phyloP scores from a whole-genome alignment of 1,140 invertebrate genomes.

The Camponotus pennsylvanicus region DNA sequence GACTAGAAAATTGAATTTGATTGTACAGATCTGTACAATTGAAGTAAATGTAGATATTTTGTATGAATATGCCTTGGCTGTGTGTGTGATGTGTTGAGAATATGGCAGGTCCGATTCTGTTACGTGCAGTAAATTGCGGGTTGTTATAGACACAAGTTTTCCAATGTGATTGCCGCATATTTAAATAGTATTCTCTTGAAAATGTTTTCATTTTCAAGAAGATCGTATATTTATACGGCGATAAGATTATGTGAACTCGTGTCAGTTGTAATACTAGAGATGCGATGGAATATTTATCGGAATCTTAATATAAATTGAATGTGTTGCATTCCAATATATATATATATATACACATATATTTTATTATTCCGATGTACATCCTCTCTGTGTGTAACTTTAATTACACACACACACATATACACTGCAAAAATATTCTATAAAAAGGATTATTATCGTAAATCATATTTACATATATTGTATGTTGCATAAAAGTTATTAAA shows the following conservation, averaged over 20 bases:
- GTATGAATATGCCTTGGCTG: constrained; percentile 60
- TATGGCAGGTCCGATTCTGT: constrained; percentile 50
- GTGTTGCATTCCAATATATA: constrained; percentile 82
- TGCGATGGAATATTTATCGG: constrained; percentile 74
- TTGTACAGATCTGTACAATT: constrained; percentile 25
- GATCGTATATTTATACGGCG: constrained; percentile 49
- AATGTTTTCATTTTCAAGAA: constrained; percentile 47
- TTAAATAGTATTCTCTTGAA: constrained; percentile 68
- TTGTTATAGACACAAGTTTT: constrained; percentile 56
- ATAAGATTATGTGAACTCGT: constrained; percentile 48
- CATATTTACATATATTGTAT: constrained; percentile 64
- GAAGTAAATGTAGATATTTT: constrained; percentile 47
- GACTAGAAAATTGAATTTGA: constrained; percentile 21
- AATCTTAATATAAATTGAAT: constrained; percentile 83
- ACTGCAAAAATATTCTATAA: constrained; percentile 56
- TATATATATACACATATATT: constrained; percentile 72
- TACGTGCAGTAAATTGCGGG: constrained; percentile 39
- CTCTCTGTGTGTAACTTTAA: constrained; percentile 56
- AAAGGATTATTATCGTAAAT: constrained; percentile 43
- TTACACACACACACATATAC: constrained; percentile 24
- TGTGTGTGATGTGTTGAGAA: constrained; percentile 1
- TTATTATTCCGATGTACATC: constrained; percentile 74
- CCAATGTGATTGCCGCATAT: constrained; percentile 59
- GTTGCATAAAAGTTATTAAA: constrained; percentile 69
- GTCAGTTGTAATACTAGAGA: constrained; percentile 62